Conservation (phyloP, 2,888 invertebrate genomes). For the Chalcosyrphus nemorum region DNA sequence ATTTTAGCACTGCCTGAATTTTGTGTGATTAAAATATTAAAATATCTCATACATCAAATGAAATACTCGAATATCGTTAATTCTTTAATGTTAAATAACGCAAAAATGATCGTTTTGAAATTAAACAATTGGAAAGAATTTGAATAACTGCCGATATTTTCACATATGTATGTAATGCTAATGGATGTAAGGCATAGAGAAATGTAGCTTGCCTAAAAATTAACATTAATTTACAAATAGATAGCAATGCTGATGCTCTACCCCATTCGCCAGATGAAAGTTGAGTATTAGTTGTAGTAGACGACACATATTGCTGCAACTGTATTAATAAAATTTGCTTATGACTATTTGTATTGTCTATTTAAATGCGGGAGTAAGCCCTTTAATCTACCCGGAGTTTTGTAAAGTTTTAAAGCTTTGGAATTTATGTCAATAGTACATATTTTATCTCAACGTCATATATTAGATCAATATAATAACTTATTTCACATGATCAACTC, state of each 20-base stretch:
- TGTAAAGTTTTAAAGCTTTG: no score
- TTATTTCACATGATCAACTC: not conserved
- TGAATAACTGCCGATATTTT: slow-evolving; percentile 10
- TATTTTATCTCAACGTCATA: no score
- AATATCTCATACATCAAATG: no score
- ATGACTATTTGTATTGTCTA: no score
- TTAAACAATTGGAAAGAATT: not conserved
- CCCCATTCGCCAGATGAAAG: not conserved
- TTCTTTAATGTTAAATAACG: not conserved
- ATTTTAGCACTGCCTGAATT: no score
- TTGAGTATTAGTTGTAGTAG: not conserved
- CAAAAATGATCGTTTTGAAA: not conserved
- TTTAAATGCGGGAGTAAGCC: no score
- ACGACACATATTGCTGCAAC: not conserved
- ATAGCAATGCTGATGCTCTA: not conserved
- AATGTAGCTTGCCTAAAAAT: slow-evolving; percentile 22
- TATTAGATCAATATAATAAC: not conserved
- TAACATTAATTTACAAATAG: slow-evolving; percentile 48
- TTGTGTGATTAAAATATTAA: no score
- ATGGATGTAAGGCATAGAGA: not conserved
- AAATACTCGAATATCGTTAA: no score
- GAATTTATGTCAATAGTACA: no score
- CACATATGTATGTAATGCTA: slow-evolving; percentile 6
- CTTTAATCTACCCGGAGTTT: no score
- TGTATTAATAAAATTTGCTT: not conserved